A percentile compares a stretch with the other conserved stretches of the same genome.
Conservation (phyloP, 2,113 vertebrate species). For the Crotalus helleri region DNA sequence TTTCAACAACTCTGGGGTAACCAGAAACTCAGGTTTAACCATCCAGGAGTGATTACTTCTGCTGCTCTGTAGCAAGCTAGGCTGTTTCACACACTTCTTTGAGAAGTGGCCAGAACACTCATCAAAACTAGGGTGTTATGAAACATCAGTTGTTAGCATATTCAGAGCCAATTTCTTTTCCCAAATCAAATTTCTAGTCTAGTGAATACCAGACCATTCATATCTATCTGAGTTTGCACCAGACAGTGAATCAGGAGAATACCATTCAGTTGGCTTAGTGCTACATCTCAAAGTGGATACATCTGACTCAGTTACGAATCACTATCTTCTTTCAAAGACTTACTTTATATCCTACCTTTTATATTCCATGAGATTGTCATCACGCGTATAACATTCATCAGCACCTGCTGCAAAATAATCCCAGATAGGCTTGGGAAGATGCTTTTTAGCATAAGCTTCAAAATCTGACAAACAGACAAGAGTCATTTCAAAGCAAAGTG, state of each 20-base stretch:
- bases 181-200: background rate
- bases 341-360: constrained; percentile 73
- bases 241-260: background rate
- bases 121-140: background rate
- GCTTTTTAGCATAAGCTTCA: constrained; percentile 80
- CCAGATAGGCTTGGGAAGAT: constrained; percentile 85
- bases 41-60: background rate
- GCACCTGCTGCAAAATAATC: constrained; percentile 89
- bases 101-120: background rate
- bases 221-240: background rate
- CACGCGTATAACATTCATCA: constrained; percentile 81
- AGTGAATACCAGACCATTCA: background rate
- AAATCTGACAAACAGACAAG: constrained; percentile 91
- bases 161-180: background rate
- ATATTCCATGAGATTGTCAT: constrained; percentile 86
- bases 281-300: background rate
- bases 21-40: background rate
- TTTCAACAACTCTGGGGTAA: background rate
- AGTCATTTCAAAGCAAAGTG: constrained; percentile 74
- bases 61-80: background rate
- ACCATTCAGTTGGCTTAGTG: background rate
- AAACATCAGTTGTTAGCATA: background rate
- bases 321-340: background rate
- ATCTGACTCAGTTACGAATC: background rate
- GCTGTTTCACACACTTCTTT: background rate